Base-by-base conservation (phyloP, 2,113 vertebrate species). In the Halcyon senegalensis region DNA sequence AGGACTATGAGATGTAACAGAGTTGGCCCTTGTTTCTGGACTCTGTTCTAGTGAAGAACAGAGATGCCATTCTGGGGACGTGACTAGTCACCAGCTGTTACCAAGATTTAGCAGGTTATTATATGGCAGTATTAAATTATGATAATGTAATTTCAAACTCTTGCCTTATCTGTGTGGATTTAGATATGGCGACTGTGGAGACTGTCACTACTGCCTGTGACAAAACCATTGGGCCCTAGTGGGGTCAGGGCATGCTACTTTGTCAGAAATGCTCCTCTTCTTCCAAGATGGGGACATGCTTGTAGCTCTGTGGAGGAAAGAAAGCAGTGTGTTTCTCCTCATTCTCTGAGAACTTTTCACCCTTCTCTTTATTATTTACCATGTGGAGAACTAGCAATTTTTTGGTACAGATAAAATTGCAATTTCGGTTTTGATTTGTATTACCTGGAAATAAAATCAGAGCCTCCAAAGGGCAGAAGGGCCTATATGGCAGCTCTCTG, bases 371-470 rank as follows among this genome's bases (percentile, higher is more conserved):
- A 33, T 80, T 89, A 67, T 64, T 73, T 91, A 25, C 88, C 7
- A 1, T 23, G 27, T 13, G 44, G 41, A 92, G 23, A 73, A 35
- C 5, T 62, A 89, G 68, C n/a, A 84, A 77, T 90, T 84, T 96
- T 84, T 68, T 78, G 11, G 35, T 72, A 62, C 90, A 66, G 70
- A n/a, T 58, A 30, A 23, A 87, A 67, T 33, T 95, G 73, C 8
- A 86, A 50, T 87, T 96, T 95, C 15, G 50, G 33, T 67, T 73
- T 56, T 64, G 75, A 81, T 93, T 97, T 88, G 84, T 59, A 13
- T 69, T 89, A 89, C 62, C 77, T 95, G 92, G 92, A 95, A 96
- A 82, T 84, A 53, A 62, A 87, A 63, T 30, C 5, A 14, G 58
- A 87, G 44, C 44, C 58, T 89, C n/a, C 37, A 72, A 93, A 94